Base-by-base conservation (phyloP, 2,797 vertebrate species). In the Florisuga fusca region DNA sequence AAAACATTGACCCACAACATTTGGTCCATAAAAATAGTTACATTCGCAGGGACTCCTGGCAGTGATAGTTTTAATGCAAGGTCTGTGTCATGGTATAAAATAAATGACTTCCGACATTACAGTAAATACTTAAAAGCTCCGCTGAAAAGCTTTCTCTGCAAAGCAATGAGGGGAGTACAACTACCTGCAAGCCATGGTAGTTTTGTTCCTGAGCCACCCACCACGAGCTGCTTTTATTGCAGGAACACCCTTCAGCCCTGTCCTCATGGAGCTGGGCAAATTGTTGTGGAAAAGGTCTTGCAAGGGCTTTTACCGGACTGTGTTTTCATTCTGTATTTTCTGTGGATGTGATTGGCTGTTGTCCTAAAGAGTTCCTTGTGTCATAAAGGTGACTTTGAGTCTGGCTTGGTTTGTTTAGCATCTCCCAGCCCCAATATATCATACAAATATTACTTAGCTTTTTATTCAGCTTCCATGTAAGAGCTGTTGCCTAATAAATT, bases 1-100 rank as follows among this genome's bases (percentile, higher is more conserved):
- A 92, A 96, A 96, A 95, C 93, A 90, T 88, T 97, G 97, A 97
- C 96, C 96, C 95, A 88, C 96, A 97, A 96, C 97, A 97, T 97
- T 97, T 97, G 97, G 97, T 94, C 96, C 95, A 96, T 97, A 97
- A 97, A 97, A 96, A 94, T 62, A 93, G 94, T 95, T 96, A 96
- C 93, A 48, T 94, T 95, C 12, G 0, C 91, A 34, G 94, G 92
- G 94, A 94, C 95, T 92, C 94, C 94, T 96, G 96, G 96, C 93
- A 96, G 94, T 54, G 89, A 94, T 96, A 46, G 92, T 83, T 97
- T 97, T 97, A 97, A 93, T 95, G 95, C 62, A 59, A 91, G 95
- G 85, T 91, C 89, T 96, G 96, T 96, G 94, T 96, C 90, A 51
- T 33, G 84, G 93, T 63, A 8, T 97, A 97, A 97, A 97, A 96